Conservation (phyloP, 2,888 invertebrate genomes). For the Colletes collaris region DNA sequence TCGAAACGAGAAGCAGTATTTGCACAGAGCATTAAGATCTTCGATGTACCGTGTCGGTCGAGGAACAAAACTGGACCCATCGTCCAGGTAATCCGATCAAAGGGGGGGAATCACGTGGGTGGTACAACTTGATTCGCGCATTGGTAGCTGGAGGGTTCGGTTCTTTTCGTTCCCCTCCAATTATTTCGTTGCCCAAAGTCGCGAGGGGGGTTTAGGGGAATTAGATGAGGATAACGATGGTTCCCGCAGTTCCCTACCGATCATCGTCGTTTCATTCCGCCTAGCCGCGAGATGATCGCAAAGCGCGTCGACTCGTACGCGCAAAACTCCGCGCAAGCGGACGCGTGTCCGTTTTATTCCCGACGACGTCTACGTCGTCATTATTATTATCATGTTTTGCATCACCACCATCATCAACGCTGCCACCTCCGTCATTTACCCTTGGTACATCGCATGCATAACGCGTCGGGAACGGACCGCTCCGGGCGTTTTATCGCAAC, state of each 20-base stretch:
- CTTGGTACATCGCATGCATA: slow-evolving; percentile 62
- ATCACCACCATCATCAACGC: slow-evolving; percentile 69
- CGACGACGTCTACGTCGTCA: slow-evolving; percentile 65
- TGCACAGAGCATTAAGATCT: slow-evolving; percentile 25
- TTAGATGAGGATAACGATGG: slow-evolving; percentile 60
- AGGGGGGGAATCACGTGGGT: slow-evolving; percentile 69
- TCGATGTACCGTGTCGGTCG: slow-evolving; percentile 16
- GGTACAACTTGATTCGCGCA: slow-evolving; percentile 56
- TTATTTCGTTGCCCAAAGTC: slow-evolving; percentile 22
- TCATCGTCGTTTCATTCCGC: slow-evolving; percentile 59
- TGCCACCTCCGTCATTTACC: slow-evolving; percentile 68
- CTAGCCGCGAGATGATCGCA: slow-evolving; percentile 33
- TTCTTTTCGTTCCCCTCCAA: slow-evolving; percentile 37
- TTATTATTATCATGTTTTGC: slow-evolving; percentile 69
- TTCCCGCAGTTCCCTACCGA: slow-evolving; percentile 51
- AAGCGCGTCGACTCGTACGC: slow-evolving; percentile 3
- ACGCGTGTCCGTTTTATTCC: slow-evolving; percentile 65
- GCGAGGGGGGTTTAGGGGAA: neutral
- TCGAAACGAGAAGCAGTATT: slow-evolving; percentile 1
- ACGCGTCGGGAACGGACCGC: slow-evolving; percentile 56
- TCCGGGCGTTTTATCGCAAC: slow-evolving; percentile 66
- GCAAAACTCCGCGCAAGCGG: slow-evolving; percentile 46
- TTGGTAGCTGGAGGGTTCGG: slow-evolving; percentile 65
- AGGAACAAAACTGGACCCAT: slow-evolving; percentile 27
- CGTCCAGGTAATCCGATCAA: slow-evolving; percentile 42